Conservation (phyloP, 2,888 invertebrate genomes). For the Caenorhabditis sp. region DNA sequence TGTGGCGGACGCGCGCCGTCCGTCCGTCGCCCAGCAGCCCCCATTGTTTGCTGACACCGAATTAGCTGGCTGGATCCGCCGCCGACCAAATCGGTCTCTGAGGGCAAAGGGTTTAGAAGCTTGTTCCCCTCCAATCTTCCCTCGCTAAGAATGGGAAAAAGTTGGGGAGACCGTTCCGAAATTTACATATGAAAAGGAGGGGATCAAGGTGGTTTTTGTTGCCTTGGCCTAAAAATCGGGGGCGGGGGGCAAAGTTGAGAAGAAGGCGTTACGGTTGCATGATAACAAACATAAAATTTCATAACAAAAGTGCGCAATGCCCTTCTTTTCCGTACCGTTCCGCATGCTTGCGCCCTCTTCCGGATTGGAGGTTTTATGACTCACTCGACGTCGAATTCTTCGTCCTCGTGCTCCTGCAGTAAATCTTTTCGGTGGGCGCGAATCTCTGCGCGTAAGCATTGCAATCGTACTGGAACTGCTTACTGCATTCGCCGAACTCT, state of each 20-base stretch:
- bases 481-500: conserved; percentile 73
- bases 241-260: no score
- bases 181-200: not conserved
- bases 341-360: conserved; percentile 12
- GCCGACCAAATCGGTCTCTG: conserved; percentile 24
- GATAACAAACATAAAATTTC: conserved; percentile 14
- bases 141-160: not conserved
- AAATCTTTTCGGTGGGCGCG: conserved; percentile 63
- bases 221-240: conserved; percentile 15
- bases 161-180: conserved; percentile 6
- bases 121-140: not conserved
- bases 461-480: conserved; percentile 72
- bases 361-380: conserved; percentile 6
- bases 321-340: conserved; percentile 2
- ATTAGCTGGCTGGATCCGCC: conserved; percentile 23
- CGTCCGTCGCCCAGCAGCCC: not conserved
- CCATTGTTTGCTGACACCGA: conserved; percentile 44
- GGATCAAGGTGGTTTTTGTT: not conserved
- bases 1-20: conserved; percentile 2
- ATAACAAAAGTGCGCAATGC: conserved; percentile 40
- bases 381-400: conserved; percentile 64
- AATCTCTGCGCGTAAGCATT: conserved; percentile 60
- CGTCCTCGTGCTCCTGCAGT: conserved; percentile 73
- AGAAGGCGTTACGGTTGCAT: conserved; percentile 13
- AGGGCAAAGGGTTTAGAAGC: conserved; percentile 25